Percentiles rank a stretch among this genome's conserved stretches.
Evolutionary conservation across 2,113 vertebrate species (phyloP).

Genomic region (Calyptommatus sinebrachiatus): DNA sequence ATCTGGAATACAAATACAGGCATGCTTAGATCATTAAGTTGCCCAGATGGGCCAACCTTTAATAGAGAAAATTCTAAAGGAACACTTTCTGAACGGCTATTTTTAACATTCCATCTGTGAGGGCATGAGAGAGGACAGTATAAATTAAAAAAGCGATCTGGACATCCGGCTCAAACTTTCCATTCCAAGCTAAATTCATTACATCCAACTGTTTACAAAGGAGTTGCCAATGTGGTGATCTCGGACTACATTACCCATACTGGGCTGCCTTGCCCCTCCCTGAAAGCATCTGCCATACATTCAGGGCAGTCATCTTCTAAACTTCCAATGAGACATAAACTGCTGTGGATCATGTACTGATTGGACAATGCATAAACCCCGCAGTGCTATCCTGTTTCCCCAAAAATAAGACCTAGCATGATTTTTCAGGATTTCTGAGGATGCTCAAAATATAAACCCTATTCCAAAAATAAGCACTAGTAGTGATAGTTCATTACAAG

Average conservation of each 20-base stretch:
- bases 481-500: too few species aligned
- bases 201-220: neutral
- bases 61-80: constrained; percentile 8
- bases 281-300: neutral
- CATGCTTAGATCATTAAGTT: neutral
- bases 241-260: too few species aligned
- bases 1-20: neutral
- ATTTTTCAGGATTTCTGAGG: too few species aligned
- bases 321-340: neutral
- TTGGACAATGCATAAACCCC: neutral
- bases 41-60: neutral
- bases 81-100: constrained; percentile 11
- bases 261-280: too few species aligned
- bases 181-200: neutral
- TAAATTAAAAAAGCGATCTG: constrained; percentile 13
- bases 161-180: neutral
- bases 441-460: too few species aligned
- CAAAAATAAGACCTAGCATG: too few species aligned
- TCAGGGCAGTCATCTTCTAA: neutral
- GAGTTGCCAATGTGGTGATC: too few species aligned
- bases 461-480: too few species aligned
- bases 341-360: neutral
- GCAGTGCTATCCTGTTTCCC: neutral
- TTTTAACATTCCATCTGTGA: constrained; percentile 7
- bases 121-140: constrained; percentile 1